These are phyloP conservation scores for Diploscapter pachys DNA, from an alignment of 1,140 invertebrate genomes.

Conservation along the genomic window DNA sequence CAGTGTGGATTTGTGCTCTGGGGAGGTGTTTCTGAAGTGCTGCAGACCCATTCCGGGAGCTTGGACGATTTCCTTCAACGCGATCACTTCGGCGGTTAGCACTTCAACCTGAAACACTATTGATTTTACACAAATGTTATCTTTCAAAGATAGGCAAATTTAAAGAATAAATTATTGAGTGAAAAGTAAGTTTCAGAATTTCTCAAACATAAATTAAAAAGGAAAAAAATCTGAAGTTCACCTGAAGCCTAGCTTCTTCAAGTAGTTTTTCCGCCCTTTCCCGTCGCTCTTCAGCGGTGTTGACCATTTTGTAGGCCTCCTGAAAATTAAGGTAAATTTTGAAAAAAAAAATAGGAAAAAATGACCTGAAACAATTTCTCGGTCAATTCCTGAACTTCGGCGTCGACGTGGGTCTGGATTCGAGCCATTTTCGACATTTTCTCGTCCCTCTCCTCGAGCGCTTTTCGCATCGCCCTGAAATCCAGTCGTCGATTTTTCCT, in stretches of 20 bases:
- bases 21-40: constrained; percentile 29
- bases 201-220: background rate
- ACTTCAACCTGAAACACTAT: constrained; percentile 67
- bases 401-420: constrained; percentile 74
- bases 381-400: constrained; percentile 77
- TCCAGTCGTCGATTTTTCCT: background rate
- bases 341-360: background rate
- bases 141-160: too few species aligned
- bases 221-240: background rate
- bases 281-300: constrained; percentile 73
- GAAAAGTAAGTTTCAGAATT: too few species aligned
- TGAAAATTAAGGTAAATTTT: constrained; percentile 54
- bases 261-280: constrained; percentile 72
- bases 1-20: constrained; percentile 31
- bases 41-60: constrained; percentile 61
- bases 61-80: constrained; percentile 75
- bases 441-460: constrained; percentile 25
- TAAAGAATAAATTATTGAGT: too few species aligned
- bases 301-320: constrained; percentile 82
- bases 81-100: constrained; percentile 77
- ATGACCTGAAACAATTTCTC: constrained; percentile 77
- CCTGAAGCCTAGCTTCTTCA: constrained; percentile 73
- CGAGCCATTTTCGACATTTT: constrained; percentile 60
- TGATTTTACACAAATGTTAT: too few species aligned
- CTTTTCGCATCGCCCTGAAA: constrained; percentile 13